Base-by-base conservation (phyloP, 2,797 vertebrate genomes). In the Delichon dasypus region DNA sequence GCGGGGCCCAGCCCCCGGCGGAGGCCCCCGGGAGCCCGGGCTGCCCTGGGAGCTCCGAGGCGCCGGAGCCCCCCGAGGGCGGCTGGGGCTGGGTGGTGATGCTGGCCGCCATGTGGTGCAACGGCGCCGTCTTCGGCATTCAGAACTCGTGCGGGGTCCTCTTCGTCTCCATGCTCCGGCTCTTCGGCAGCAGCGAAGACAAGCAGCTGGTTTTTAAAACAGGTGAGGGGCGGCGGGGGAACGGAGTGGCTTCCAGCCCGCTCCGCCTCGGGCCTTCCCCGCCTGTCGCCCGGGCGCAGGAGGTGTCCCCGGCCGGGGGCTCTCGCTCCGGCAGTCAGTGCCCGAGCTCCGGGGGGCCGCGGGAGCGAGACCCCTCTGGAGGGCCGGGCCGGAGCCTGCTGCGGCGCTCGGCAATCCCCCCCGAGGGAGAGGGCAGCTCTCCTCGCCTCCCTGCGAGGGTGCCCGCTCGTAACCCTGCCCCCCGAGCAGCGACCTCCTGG, bases 21-120 rank as follows among this genome's bases (percentile, higher is more conserved):
- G 62, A 95, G 82, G 95, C 84, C 27, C n/a, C 61, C 67, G 32
- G 72, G 51, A 57, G 16, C 51, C 29, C n/a, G 18, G 34, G 21
- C 88, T 80, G 96, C 87, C 14, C 51, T 30, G 90, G 32, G 72
- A 38, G 44, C 9, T 40, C 30, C 29, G 61, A 25, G 44, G 76
- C 29, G 26, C 29, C 29, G 9, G 65, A 82, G 50, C 98, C 98
- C 94, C 99, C 99, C 3, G 99, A 99, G 81, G 99, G 99, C 68
- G 99, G 99, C 97, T 99, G 99, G 99, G 99, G 99, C 5, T 99
- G 99, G 99, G 26, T 99, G 77, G 99, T 99, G 96, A 99, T 99
- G 99, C 96, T 99, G 94, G 98, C 99, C 18, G 98, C 99, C 91
- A 99, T 99, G 99, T 99, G 99, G 99, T 99, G 99, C 90, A 99